Evolutionary conservation across 2,888 invertebrate species (phyloP).

Genomic region (Rhopalosiphum nymphaeae): DNA sequence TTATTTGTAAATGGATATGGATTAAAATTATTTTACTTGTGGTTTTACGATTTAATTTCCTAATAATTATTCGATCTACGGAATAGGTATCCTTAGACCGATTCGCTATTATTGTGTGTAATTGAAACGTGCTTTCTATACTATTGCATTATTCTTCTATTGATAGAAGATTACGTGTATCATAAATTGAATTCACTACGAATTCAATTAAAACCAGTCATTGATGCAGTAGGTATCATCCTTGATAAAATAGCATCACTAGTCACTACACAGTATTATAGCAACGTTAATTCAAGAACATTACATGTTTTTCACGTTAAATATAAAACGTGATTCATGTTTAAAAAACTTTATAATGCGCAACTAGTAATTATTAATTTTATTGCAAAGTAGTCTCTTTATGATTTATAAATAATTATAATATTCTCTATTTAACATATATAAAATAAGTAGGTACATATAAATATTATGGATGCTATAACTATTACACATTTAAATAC

Average conservation of each 20-base stretch:
- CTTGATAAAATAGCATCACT: neutral
- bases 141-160: neutral
- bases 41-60: neutral
- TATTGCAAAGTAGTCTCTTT: neutral
- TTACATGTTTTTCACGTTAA: constrained; percentile 27
- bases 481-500: neutral
- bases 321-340: constrained; percentile 43
- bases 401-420: neutral
- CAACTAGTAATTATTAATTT: constrained; percentile 21
- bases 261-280: neutral
- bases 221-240: neutral
- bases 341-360: neutral
- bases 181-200: neutral
- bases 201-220: neutral
- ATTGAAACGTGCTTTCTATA: neutral
- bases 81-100: neutral
- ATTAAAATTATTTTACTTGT: neutral
- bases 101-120: neutral
- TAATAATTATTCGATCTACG: neutral
- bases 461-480: neutral
- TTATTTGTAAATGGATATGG: neutral
- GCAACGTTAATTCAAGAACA: neutral
- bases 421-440: neutral
- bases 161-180: neutral
- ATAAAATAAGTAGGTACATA: neutral